These are phyloP conservation scores for Ibycter americanus DNA, from an alignment of 2,797 vertebrate genomes.

Conservation along the genomic window DNA sequence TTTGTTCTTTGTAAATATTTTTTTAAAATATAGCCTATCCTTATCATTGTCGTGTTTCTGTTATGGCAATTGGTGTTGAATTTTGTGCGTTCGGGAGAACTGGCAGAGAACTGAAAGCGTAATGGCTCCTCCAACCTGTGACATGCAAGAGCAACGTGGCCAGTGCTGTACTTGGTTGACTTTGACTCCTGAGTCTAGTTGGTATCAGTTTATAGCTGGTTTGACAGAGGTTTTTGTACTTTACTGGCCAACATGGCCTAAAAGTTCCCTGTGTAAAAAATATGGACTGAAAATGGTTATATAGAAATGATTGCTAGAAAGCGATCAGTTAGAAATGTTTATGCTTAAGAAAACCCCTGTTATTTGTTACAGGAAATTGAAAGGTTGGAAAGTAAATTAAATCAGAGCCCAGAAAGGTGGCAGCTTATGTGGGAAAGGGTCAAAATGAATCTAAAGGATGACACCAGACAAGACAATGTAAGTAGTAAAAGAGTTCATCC, in stretches of 20 bases:
- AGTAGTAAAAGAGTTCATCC: slow-evolving; percentile 46
- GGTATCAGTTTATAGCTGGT: not conserved
- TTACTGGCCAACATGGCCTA: not conserved
- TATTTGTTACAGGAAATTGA: slow-evolving; percentile 88
- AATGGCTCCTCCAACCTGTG: not conserved
- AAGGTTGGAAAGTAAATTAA: slow-evolving; percentile 88
- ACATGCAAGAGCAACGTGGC: not conserved
- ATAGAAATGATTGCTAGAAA: not conserved
- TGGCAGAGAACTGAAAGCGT: not conserved
- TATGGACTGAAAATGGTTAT: not conserved
- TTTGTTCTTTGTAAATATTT: slow-evolving; percentile 32
- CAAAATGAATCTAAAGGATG: slow-evolving; percentile 88
- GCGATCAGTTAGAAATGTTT: not conserved
- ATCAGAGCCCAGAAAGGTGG: slow-evolving; percentile 90
- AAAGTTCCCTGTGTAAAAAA: not conserved
- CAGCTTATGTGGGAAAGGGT: slow-evolving; percentile 89
- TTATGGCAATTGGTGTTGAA: not conserved
- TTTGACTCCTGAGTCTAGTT: not conserved
- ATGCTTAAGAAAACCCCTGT: slow-evolving; percentile 15
- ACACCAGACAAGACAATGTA: slow-evolving; percentile 88
- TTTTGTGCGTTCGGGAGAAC: not conserved
- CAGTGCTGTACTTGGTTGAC: not conserved
- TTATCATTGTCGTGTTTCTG: slow-evolving; percentile 7
- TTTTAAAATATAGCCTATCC: slow-evolving; percentile 15
- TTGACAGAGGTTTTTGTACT: not conserved